Percentiles rank a stretch among this genome's conserved stretches.
These are phyloP conservation scores for Malurus elegans DNA, from an alignment of 2,113 vertebrate genomes.

Conservation along the genomic window DNA sequence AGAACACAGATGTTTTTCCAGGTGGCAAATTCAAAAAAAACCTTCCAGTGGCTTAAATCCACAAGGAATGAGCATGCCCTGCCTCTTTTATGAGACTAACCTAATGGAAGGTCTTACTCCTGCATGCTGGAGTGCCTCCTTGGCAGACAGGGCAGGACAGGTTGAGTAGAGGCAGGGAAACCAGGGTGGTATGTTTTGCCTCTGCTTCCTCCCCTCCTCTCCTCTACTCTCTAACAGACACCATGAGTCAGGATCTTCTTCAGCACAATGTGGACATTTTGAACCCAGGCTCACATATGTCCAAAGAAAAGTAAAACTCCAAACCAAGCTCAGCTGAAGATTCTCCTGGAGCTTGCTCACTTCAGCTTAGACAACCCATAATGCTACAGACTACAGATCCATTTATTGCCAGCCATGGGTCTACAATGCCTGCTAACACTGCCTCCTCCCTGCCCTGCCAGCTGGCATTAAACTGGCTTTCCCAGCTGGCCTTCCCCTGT, in stretches of 20 bases:
- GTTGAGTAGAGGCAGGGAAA: neutral
- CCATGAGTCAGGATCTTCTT: neutral
- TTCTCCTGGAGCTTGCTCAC: neutral
- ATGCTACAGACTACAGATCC: neutral
- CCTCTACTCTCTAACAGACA: neutral
- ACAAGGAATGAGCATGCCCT: neutral
- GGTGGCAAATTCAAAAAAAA: neutral
- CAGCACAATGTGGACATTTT: neutral
- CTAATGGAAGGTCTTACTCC: neutral
- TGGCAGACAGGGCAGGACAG: neutral
- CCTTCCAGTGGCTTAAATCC: neutral
- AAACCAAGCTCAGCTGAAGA: neutral
- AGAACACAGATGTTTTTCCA: neutral
- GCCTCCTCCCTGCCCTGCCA: neutral
- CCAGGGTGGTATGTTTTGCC: neutral
- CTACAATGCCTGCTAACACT: neutral
- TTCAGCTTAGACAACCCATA: neutral
- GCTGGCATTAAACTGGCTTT: neutral
- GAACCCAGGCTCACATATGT: neutral
- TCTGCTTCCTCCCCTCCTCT: neutral
- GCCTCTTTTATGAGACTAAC: neutral
- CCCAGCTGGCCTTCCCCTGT: neutral
- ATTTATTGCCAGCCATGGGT: neutral
- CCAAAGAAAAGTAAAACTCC: neutral
- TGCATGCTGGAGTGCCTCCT: neutral